Evolutionary conservation across 35 echinoderm and acorn worm species (phyloP).

Genomic region (Diadema setosum): DNA sequence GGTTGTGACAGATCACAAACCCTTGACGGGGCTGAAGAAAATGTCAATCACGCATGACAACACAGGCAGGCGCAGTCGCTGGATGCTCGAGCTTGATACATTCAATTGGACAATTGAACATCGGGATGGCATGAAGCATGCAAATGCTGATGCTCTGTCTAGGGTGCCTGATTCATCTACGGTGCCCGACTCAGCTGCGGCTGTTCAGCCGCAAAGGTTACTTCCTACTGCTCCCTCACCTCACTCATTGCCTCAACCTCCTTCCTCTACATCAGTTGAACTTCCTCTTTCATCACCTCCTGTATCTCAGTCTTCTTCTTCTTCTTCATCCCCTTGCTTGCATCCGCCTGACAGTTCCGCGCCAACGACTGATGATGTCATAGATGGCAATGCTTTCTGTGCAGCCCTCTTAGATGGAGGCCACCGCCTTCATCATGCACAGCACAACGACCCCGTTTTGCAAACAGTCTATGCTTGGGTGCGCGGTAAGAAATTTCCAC

Average conservation of each 20-base stretch:
- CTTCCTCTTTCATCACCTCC: background rate
- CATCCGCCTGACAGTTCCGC: too few species aligned
- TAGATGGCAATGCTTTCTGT: too few species aligned
- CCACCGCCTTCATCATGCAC: background rate
- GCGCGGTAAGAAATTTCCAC: background rate
- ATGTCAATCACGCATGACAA: background rate
- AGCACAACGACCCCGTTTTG: background rate
- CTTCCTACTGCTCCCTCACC: background rate
- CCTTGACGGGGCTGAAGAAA: background rate
- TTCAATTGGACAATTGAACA: slow-evolving; percentile 35
- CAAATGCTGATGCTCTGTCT: slow-evolving; percentile 5
- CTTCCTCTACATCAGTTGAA: background rate
- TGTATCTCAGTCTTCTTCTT: too few species aligned
- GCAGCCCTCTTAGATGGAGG: background rate
- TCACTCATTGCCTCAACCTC: background rate
- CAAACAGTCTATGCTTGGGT: background rate
- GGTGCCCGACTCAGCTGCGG: background rate
- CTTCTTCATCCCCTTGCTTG: too few species aligned
- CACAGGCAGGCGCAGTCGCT: slow-evolving; percentile 12
- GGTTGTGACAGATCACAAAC: slow-evolving; percentile 33
- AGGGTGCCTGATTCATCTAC: background rate
- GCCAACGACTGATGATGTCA: too few species aligned
- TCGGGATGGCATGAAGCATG: slow-evolving; percentile 21
- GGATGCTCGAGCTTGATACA: slow-evolving; percentile 30
- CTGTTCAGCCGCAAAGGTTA: background rate